Evolutionary conservation across 2,888 invertebrate genomes (phyloP).

Genomic region (Zygothrica quintamaculata): DNA sequence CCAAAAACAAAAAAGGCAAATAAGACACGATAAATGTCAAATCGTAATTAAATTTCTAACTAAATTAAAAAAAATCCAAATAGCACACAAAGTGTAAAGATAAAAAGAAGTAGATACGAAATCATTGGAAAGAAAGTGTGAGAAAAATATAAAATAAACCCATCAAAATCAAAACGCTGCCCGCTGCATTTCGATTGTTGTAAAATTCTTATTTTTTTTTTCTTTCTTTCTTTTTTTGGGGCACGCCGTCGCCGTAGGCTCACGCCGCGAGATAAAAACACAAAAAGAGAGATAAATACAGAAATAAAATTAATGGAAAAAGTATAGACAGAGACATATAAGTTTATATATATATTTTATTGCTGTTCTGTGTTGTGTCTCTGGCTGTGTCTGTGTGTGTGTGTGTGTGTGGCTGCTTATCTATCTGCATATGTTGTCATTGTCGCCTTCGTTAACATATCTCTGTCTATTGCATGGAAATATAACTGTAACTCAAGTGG

Average conservation of each 20-base stretch:
- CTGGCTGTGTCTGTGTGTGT: constrained; percentile 37
- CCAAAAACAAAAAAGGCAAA: constrained; percentile 44
- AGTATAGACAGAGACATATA: constrained; percentile 57
- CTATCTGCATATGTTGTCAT: constrained; percentile 59
- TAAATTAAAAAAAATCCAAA: constrained; percentile 25
- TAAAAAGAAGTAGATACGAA: constrained; percentile 33
- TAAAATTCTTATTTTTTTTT: constrained; percentile 50
- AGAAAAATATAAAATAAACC: constrained; percentile 52
- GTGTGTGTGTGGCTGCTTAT: constrained; percentile 56
- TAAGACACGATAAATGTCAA: constrained; percentile 19
- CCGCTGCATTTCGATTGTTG: constrained; percentile 72
- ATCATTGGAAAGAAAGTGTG: constrained; percentile 69
- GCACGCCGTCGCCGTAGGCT: constrained; percentile 58
- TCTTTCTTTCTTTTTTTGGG: constrained; percentile 43
- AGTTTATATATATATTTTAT: constrained; percentile 48
- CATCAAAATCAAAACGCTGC: constrained; percentile 57
- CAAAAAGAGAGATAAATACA: constrained; percentile 73
- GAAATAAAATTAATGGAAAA: constrained; percentile 77
- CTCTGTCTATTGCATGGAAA: constrained; percentile 44
- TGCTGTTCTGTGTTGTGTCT: constrained; percentile 37
- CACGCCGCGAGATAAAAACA: constrained; percentile 65
- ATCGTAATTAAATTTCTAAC: constrained; percentile 25
- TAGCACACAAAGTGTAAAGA: neutral
- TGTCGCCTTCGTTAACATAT: constrained; percentile 50
- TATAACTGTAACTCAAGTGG: constrained; percentile 59